Evolutionary conservation across 1,140 invertebrate genomes (phyloP), one percentile per base, ranked within the genome.

Genomic region (Ceratoteleas bidentatus): DNA sequence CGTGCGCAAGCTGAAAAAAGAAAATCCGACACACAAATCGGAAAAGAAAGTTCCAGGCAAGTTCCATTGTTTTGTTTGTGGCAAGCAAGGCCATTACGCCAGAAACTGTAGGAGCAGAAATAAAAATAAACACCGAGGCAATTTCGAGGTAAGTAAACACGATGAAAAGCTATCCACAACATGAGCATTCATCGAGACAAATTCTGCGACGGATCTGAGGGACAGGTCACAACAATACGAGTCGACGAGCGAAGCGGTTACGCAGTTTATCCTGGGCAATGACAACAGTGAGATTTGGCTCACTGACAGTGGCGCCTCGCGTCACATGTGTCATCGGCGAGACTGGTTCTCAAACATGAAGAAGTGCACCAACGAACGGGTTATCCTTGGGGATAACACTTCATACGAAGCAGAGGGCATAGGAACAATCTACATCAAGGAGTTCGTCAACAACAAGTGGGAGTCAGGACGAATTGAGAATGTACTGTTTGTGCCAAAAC

Each of bases 231-330:
- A 16, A 49, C 47, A 47, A 61, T n/a, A 76, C 13, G 49, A 34
- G 3, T 6, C 36, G 5, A 38, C 5, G 36, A 38, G 9, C 5
- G 36, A 38, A 24, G 40, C 58, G 47, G 45, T 61, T 16, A 13
- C 24, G 24, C 16, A 49, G 49, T 33, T 6, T 6, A 16, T 49
- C 9, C 43, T 49, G 45, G 49, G 14, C 8, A 49, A 16, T 61
- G 58, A 64, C 10, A 9, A 7, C 5, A 9, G 9, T 8, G 50
- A 65, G 2, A n/a, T 65, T 11, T 86, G 82, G 85, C 24, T 81
- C 45, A 52, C 65, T 16, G 79, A 85, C 49, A 85, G 84, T 56
- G 84, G 81, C 3, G 81, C 68, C 13, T 70, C 68, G 2, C 45
- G 57, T 7, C 68, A 70, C 40, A 60, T 70, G 2, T 52, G 34